phyloP scores from a whole-genome alignment of 2,113 vertebrate species.

The human region GRCh38 chrX:78284501-78285000 shows the following conservation, averaged over 20 bases:
- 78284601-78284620: too few relatives aligned
- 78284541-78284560: too few relatives aligned
- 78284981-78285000: neutral
- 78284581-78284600: too few relatives aligned
- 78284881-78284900: conserved; percentile 4
- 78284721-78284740: neutral
- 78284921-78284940: neutral
- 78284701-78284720: neutral
- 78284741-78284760: neutral
- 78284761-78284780: neutral
- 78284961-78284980: neutral
- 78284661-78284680: too few relatives aligned
- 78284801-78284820: neutral
- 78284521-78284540: too few relatives aligned
- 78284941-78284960: neutral
- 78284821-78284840: neutral
- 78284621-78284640: too few relatives aligned
- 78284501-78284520: too few relatives aligned
- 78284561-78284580: too few relatives aligned
- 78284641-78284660: too few relatives aligned
- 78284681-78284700: too few relatives aligned
- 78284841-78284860: neutral
- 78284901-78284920: neutral
- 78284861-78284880: neutral
- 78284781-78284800: conserved; percentile 12